Conservation (phyloP, 2,113 vertebrate genomes). For the Caretta caretta region DNA sequence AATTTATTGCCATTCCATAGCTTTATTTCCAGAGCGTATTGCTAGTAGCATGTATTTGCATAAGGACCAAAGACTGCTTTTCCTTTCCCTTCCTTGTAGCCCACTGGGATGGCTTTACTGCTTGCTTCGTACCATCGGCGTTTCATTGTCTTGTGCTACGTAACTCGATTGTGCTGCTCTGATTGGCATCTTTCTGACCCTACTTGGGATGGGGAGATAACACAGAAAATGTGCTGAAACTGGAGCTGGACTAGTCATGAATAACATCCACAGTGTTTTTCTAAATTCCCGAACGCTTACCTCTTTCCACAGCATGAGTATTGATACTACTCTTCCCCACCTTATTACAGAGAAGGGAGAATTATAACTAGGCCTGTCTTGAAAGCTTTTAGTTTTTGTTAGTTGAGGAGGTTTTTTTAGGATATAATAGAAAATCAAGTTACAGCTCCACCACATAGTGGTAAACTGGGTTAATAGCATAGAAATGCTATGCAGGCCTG, state of each 20-base stretch:
- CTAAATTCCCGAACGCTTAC: background rate
- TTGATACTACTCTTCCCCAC: background rate
- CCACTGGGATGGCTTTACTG: background rate
- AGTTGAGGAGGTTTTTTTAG: background rate
- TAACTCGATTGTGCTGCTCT: constrained; percentile 3
- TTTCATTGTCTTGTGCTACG: constrained; percentile 6
- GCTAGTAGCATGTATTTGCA: background rate
- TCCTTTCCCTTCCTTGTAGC: background rate
- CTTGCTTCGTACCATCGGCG: constrained; percentile 12
- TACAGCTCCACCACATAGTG: background rate
- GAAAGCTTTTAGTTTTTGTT: background rate
- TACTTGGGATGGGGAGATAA: constrained; percentile 32
- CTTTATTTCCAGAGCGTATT: background rate
- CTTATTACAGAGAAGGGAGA: background rate
- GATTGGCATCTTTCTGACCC: constrained; percentile 31
- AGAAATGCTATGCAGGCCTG: background rate
- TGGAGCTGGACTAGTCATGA: constrained; percentile 38
- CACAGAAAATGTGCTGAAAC: constrained; percentile 56
- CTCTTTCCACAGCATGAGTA: background rate
- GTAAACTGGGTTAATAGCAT: background rate
- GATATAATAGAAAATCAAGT: background rate
- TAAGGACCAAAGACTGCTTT: constrained; percentile 1
- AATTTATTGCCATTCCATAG: background rate
- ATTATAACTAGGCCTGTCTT: background rate
- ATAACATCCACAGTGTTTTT: constrained; percentile 28